A percentile compares a stretch with the other conserved stretches of the same genome.
phyloP scores from a whole-genome alignment of 2,797 vertebrate genomes.

The Valencia hispanica region DNA sequence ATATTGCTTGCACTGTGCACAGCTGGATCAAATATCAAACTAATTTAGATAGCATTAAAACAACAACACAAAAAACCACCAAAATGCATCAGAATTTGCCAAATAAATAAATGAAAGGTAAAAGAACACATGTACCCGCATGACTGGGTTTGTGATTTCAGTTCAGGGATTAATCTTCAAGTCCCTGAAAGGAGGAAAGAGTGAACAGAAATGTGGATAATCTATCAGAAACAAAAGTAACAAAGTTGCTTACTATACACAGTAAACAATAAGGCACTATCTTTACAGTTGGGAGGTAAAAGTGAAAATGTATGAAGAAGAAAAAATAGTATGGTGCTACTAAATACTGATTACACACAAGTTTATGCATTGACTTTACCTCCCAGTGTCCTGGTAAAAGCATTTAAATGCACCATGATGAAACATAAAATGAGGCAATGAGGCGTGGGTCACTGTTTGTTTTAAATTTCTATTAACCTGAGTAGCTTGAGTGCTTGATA shows the following conservation, averaged over 20 bases:
- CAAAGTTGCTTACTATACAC: conserved; percentile 56
- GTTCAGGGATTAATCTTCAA: conserved; percentile 18
- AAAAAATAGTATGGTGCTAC: conserved; percentile 52
- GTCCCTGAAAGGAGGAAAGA: conserved; percentile 37
- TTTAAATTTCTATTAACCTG: conserved; percentile 70
- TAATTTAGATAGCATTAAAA: too few relatives aligned
- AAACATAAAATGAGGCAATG: conserved; percentile 42
- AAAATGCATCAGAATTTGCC: neutral
- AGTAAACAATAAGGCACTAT: conserved; percentile 64
- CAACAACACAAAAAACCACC: too few relatives aligned
- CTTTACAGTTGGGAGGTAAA: conserved; percentile 55
- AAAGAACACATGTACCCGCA: conserved; percentile 27
- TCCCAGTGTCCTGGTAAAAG: conserved; percentile 22
- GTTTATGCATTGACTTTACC: neutral
- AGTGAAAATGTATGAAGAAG: conserved; percentile 43
- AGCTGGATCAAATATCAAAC: too few relatives aligned
- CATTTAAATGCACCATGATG: conserved; percentile 45
- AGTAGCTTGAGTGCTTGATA: conserved; percentile 47
- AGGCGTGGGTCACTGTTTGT: conserved; percentile 37
- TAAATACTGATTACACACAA: neutral
- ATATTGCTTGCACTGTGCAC: neutral
- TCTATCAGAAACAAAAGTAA: conserved; percentile 45
- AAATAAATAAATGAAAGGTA: neutral
- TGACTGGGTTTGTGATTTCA: conserved; percentile 19
- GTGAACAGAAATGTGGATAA: conserved; percentile 40